phyloP scores from a whole-genome alignment of 2,113 vertebrate species.

The Talpa occidentalis region DNA sequence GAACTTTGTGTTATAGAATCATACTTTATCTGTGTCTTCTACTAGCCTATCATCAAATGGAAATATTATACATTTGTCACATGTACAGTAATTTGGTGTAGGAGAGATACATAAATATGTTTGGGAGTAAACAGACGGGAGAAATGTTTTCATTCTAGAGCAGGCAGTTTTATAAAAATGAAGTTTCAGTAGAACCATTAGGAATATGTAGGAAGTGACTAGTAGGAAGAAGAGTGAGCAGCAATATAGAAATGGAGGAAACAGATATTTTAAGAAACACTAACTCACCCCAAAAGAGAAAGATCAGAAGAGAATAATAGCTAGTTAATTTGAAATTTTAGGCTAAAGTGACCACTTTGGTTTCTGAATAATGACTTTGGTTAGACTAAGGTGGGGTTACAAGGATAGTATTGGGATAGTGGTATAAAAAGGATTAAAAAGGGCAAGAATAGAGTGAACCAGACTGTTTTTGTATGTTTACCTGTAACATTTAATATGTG shows the following conservation, averaged over 20 bases:
- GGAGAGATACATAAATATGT: not conserved
- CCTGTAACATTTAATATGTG: not conserved
- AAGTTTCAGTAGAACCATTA: not conserved
- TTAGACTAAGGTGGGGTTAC: not conserved
- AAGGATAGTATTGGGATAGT: not conserved
- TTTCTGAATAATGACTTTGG: constrained; percentile 6
- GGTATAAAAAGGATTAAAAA: not conserved
- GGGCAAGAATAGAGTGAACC: not conserved
- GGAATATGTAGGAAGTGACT: not conserved
- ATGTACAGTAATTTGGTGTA: not conserved
- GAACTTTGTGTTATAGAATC: not conserved
- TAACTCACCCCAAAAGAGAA: not conserved
- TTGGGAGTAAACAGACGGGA: not conserved
- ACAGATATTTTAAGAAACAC: not conserved
- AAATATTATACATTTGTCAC: not conserved
- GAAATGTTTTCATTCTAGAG: not conserved
- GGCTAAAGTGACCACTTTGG: not conserved
- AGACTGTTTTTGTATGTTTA: not conserved
- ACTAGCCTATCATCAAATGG: not conserved
- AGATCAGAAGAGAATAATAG: not conserved
- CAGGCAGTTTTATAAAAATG: not conserved
- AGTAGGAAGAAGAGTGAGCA: not conserved
- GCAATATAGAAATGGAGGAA: not conserved
- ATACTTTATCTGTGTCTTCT: not conserved
- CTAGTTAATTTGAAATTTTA: not conserved